phyloP scores from a whole-genome alignment of 2,113 vertebrate species.

The Calidris pugnax region DNA sequence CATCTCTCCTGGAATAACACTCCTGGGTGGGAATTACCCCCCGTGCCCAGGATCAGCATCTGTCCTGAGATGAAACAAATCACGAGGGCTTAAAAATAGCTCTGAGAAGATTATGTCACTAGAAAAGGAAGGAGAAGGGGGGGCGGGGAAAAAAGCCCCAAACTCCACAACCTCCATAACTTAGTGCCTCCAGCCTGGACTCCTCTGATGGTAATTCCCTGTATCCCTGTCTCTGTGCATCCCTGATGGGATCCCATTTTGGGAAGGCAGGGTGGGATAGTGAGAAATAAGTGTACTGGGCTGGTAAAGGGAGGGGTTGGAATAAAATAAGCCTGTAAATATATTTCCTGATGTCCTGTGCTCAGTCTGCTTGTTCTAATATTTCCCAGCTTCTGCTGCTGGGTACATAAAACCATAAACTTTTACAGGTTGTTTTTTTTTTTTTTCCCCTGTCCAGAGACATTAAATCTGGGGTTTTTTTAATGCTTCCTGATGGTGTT shows the following conservation, averaged over 20 bases:
- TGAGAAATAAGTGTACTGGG: background rate
- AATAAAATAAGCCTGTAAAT: background rate
- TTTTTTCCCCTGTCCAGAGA: background rate
- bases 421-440: background rate
- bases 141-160: no score
- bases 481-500: background rate
- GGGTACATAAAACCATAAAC: background rate
- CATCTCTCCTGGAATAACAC: background rate
- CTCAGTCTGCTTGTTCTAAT: background rate
- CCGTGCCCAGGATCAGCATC: background rate
- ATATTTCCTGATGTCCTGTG: background rate
- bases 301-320: background rate
- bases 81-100: background rate
- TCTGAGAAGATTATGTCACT: background rate
- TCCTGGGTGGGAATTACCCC: background rate
- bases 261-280: background rate
- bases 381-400: background rate
- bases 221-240: background rate
- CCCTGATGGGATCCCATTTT: background rate
- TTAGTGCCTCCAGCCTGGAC: background rate
- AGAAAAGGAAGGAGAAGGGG: background rate
- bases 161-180: background rate
- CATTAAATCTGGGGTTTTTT: background rate
- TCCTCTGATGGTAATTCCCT: background rate
- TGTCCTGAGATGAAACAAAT: background rate